Evolutionary conservation across 2,113 vertebrate species (phyloP).

Genomic region (Benitochromis conjunctus): DNA sequence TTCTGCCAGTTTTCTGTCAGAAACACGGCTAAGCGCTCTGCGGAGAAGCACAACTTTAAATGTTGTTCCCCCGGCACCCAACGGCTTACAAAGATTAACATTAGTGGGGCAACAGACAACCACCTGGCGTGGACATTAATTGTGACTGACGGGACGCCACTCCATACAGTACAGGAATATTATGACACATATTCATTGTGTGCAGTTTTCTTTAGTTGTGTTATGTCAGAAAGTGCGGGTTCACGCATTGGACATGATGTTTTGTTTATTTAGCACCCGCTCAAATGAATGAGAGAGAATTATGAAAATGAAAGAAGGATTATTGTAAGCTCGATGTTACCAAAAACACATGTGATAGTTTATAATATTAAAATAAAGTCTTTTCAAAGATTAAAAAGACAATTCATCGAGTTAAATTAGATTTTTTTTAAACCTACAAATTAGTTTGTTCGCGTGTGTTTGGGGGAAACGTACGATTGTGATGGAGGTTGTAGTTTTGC

Average conservation of each 20-base stretch:
- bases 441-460: neutral
- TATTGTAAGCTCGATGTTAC: neutral
- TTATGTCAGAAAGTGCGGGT: neutral
- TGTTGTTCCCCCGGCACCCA: neutral
- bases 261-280: neutral
- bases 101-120: neutral
- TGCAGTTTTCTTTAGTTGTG: neutral
- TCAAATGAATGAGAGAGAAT: neutral
- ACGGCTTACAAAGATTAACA: slow-evolving; percentile 15
- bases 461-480: neutral
- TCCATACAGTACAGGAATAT: neutral
- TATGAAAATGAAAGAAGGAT: neutral
- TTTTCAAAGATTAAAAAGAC: neutral
- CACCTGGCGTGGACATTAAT: neutral
- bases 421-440: neutral
- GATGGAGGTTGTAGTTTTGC: neutral
- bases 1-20: neutral
- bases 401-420: neutral
- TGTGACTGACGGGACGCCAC: neutral
- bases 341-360: neutral
- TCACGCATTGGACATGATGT: fast-evolving
- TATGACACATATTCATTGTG: neutral
- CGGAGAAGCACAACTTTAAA: neutral
- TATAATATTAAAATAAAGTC: neutral
- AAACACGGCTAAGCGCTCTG: neutral